These are phyloP conservation scores for Pseudolaguvia tuberculata DNA, from an alignment of 2,113 vertebrate genomes.

Conservation along the genomic window DNA sequence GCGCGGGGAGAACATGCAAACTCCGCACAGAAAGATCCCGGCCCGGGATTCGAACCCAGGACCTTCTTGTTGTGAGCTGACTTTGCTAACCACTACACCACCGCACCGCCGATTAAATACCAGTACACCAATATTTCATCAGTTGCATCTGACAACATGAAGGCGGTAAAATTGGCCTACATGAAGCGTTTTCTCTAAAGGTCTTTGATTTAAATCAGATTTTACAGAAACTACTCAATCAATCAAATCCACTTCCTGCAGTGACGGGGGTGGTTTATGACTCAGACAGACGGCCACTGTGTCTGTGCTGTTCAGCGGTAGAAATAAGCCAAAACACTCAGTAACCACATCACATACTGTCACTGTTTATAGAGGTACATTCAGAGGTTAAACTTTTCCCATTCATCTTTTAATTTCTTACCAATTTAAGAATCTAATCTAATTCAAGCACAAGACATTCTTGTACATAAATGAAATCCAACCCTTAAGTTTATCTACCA, in stretches of 20 bases:
- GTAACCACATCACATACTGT: not conserved
- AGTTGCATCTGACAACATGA: not conserved
- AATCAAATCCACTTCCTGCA: slow-evolving; percentile 25
- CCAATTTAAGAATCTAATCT: too few species aligned
- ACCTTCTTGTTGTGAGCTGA: too few species aligned
- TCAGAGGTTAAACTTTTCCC: too few species aligned
- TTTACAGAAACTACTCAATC: slow-evolving; percentile 21
- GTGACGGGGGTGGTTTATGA: slow-evolving; percentile 23
- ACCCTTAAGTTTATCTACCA: too few species aligned
- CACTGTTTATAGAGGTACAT: not conserved
- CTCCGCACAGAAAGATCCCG: too few species aligned
- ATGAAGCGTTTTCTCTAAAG: slow-evolving; percentile 5
- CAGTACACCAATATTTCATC: not conserved
- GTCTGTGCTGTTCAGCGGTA: not conserved
- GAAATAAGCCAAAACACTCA: not conserved
- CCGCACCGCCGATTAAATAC: too few species aligned
- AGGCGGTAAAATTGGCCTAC: not conserved
- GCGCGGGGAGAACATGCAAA: too few species aligned
- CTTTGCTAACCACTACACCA: too few species aligned
- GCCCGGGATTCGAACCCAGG: too few species aligned
- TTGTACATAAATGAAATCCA: too few species aligned
- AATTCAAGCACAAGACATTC: too few species aligned
- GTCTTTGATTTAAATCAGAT: not conserved
- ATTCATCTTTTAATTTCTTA: too few species aligned
- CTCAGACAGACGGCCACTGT: not conserved